Conservation (phyloP, 2,888 invertebrate genomes). For the Clitarchus hookeri region DNA sequence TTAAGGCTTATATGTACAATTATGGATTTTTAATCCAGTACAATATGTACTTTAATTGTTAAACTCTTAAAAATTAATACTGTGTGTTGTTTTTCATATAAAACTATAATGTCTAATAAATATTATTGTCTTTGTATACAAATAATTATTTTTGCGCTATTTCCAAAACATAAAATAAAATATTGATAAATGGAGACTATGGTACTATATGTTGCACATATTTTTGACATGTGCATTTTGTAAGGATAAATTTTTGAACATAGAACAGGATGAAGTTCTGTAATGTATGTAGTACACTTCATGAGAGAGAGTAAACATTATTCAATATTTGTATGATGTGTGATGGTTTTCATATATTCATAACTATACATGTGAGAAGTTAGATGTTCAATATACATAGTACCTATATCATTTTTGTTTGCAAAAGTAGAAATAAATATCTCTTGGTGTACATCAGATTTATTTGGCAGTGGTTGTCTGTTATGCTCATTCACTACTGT, state of each 20-base stretch:
- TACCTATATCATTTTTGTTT: neutral
- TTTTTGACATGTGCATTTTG: slow-evolving; percentile 1
- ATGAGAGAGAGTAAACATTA: neutral
- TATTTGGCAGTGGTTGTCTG: neutral
- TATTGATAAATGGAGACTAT: neutral
- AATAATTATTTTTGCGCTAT: slow-evolving; percentile 7
- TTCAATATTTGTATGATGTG: neutral
- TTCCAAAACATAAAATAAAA: neutral
- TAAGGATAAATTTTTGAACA: neutral
- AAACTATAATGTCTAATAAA: neutral
- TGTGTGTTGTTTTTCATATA: neutral
- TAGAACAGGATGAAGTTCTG: neutral
- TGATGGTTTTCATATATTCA: neutral
- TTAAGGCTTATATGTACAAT: neutral
- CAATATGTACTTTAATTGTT: neutral
- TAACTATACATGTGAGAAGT: neutral
- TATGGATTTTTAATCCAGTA: neutral
- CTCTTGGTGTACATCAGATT: neutral
- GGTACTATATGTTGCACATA: slow-evolving; percentile 4
- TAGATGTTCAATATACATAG: neutral
- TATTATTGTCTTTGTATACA: neutral
- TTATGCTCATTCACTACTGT: too few species aligned
- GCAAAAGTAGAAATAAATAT: neutral
- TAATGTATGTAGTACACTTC: neutral
- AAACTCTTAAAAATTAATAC: neutral